These are phyloP conservation scores for Zeuzera pyrina DNA, from an alignment of 2,888 invertebrate species.

Conservation along the genomic window DNA sequence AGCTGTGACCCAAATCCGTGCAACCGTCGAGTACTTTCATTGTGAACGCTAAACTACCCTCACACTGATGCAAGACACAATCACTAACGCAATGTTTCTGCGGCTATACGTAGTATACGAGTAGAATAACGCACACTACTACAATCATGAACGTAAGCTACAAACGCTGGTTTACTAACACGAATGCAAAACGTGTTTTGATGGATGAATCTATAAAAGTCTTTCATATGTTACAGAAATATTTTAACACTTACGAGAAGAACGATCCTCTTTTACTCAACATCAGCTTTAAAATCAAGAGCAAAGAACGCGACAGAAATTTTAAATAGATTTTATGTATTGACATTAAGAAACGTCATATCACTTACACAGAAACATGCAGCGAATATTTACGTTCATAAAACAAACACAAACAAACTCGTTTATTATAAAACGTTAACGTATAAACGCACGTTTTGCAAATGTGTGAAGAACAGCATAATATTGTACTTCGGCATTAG, in stretches of 20 bases:
- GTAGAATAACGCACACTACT: slow-evolving; percentile 16
- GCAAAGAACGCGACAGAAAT: no score
- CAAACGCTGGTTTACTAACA: slow-evolving; percentile 14
- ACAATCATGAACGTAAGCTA: slow-evolving; percentile 10
- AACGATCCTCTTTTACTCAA: no score
- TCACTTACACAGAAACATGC: slow-evolving; percentile 13
- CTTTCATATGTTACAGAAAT: no score
- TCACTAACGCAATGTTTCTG: slow-evolving; percentile 2
- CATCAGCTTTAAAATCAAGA: no score
- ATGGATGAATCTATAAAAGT: no score
- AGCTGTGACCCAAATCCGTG: slow-evolving; percentile 68
- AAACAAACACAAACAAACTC: slow-evolving; percentile 11
- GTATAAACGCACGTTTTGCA: slow-evolving; percentile 13
- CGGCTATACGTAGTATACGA: slow-evolving; percentile 31
- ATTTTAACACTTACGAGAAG: no score
- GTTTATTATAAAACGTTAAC: not conserved
- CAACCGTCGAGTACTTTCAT: slow-evolving; percentile 69
- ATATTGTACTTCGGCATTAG: slow-evolving; percentile 61
- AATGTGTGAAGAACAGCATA: slow-evolving; percentile 41
- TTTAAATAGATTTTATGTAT: no score
- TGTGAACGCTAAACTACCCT: slow-evolving; percentile 52
- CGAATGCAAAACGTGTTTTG: slow-evolving; percentile 20
- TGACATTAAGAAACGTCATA: no score
- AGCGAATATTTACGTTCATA: slow-evolving; percentile 22
- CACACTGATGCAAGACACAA: slow-evolving; percentile 5